These are phyloP conservation scores for Cynopterus sphinx DNA, from an alignment of 2,797 vertebrate species.

Conservation along the genomic window DNA sequence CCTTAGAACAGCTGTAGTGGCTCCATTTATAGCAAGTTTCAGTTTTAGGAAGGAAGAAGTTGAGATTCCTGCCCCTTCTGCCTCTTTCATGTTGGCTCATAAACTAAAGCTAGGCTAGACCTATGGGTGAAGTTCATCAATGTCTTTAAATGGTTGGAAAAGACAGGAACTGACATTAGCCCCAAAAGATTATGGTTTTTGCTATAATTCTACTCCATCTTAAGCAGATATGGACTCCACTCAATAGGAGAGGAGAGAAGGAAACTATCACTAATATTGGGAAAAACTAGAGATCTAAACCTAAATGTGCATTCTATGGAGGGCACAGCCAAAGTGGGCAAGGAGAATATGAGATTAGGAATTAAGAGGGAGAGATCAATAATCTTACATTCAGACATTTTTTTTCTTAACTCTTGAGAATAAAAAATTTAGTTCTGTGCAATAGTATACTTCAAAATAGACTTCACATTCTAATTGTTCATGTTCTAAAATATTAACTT, in stretches of 20 bases:
- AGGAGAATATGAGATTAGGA: not conserved
- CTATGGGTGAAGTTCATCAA: not conserved
- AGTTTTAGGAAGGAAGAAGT: not conserved
- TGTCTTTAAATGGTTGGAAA: not conserved
- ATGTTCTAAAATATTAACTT: constrained; percentile 9
- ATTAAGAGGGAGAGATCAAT: not conserved
- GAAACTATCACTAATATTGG: not conserved
- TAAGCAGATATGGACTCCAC: not conserved
- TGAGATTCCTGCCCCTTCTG: not conserved
- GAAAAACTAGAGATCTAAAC: not conserved
- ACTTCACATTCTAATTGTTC: not conserved
- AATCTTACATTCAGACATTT: not conserved
- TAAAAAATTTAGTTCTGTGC: not conserved
- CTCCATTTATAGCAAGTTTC: not conserved
- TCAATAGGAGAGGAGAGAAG: not conserved
- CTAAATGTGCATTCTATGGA: not conserved
- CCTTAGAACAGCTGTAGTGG: not conserved
- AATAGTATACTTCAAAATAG: constrained; percentile 29
- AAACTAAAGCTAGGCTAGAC: not conserved
- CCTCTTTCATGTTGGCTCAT: not conserved
- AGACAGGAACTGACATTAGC: not conserved
- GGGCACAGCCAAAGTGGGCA: not conserved
- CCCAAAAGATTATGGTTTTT: not conserved
- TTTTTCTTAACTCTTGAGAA: constrained; percentile 11
- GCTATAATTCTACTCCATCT: not conserved